phyloP scores from a whole-genome alignment of 2,888 invertebrate genomes.

The Stomorhina lunata region DNA sequence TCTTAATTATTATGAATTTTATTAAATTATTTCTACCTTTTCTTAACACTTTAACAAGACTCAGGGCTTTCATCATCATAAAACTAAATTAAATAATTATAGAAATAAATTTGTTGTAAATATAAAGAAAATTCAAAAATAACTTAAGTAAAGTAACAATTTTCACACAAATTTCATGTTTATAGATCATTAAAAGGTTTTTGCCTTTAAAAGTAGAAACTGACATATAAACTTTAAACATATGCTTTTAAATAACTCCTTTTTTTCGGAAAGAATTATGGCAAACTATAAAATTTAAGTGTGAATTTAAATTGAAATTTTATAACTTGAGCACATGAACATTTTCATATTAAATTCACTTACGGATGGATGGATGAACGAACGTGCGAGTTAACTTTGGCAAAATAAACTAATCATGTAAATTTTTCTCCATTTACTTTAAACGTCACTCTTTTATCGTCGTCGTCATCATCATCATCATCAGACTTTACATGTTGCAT shows the following conservation, averaged over 20 bases:
- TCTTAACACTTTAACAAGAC: constrained; percentile 38
- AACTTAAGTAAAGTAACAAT: constrained; percentile 20
- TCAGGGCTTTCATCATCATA: constrained; percentile 10
- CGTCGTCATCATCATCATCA: too few relatives aligned
- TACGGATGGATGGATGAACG: not conserved
- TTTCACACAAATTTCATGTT: constrained; percentile 58
- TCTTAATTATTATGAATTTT: not conserved
- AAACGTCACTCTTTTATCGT: constrained; percentile 46
- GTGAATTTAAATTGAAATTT: constrained; percentile 65
- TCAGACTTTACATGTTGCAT: constrained; percentile 44
- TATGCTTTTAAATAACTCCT: not conserved
- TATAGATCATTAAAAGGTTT: constrained; percentile 52
- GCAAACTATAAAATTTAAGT: constrained; percentile 65
- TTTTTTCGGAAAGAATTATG: constrained; percentile 42
- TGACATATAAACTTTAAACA: not conserved
- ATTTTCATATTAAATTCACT: constrained; percentile 18
- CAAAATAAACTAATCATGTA: constrained; percentile 64
- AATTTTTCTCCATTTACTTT: constrained; percentile 63
- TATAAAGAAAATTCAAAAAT: not conserved
- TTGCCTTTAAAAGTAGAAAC: constrained; percentile 16
- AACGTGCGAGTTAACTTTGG: constrained; percentile 15
- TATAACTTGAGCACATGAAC: constrained; percentile 54
- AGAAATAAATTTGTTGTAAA: constrained; percentile 58
- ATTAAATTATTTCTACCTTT: not conserved
- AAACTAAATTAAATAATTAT: constrained; percentile 65